Percentiles rank a stretch among this genome's conserved stretches.
Conservation (phyloP, 2,888 invertebrate genomes). For the Archips crataeganus region DNA sequence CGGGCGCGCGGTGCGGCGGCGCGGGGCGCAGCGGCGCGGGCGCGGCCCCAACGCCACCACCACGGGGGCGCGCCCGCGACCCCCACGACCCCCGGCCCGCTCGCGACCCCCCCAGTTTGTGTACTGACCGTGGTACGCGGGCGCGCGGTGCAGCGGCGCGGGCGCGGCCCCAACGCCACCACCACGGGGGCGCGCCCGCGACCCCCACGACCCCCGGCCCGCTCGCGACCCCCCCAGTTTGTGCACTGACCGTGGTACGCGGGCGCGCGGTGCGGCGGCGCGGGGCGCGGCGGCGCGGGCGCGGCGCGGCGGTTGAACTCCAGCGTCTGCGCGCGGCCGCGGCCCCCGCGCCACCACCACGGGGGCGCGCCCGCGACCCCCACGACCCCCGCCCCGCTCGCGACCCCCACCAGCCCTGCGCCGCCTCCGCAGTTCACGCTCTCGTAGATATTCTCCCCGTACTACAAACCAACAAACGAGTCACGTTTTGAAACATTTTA, state of each 20-base stretch:
- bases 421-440: conserved; percentile 45
- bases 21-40: too few relatives aligned
- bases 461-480: neutral
- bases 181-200: too few relatives aligned
- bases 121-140: too few relatives aligned
- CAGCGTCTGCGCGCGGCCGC: conserved; percentile 64
- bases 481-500: neutral
- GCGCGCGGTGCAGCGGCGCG: too few relatives aligned
- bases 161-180: too few relatives aligned
- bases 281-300: conserved; percentile 24
- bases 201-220: too few relatives aligned
- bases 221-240: too few relatives aligned
- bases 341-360: conserved; percentile 46
- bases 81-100: too few relatives aligned
- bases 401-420: conserved; percentile 42
- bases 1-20: too few relatives aligned
- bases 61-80: too few relatives aligned
- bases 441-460: conserved; percentile 51
- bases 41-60: too few relatives aligned
- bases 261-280: conserved; percentile 48
- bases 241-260: neutral
- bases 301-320: conserved; percentile 67
- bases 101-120: too few relatives aligned
- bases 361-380: conserved; percentile 43
- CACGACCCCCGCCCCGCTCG: conserved; percentile 36